Base-by-base conservation (phyloP, 2,113 vertebrate genomes). In the Hepsetus odoe region DNA sequence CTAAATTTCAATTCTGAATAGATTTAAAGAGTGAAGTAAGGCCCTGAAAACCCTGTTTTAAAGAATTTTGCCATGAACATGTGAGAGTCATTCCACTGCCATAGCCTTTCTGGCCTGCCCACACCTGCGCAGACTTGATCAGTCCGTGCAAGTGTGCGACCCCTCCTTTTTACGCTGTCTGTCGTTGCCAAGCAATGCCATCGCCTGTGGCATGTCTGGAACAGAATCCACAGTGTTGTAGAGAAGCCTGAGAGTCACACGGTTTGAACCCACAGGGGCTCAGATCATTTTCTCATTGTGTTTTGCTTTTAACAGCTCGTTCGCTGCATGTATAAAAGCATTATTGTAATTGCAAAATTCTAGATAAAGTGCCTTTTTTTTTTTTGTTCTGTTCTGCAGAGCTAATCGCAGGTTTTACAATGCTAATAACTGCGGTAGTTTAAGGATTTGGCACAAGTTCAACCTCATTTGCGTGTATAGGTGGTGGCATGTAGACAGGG, bases 121-220 rank as follows among this genome's bases (percentile, higher is more conserved):
- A 24, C 51, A 55, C 51, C 51, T 55, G 51, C 51, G n/a, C 51
- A 55, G 51, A 55, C 51, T 24, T 55, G 51, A 55, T 14, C 59
- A 74, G 51, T 71, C 13, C 32, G 59, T 30, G 22, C 26, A n/a
- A 9, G 14, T 79, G 8, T 65, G 11, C 70, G 9, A 24, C 13
- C 30, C 30, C 46, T 64, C 24, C 32, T 22, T 35, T 42, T 74
- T 33, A 33, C 44, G 26, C 49, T 74, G 32, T 77, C 69, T 85
- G 84, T 83, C 22, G 77, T 78, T 83, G 85, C 75, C 18, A 30
- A 68, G 84, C 44, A 38, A 40, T 71, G 77, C 33, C 30, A 20
- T 78, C 38, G 51, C 76, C 65, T 42, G n/a, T 70, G 56, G 59
- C 73, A 33, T 12, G 61, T n/a, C 22, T 40, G 10, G 30, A 38